Evolutionary conservation across 2,888 invertebrate species (phyloP), one percentile per base, ranked within the genome.

Genomic region (Dryobota labecula): DNA sequence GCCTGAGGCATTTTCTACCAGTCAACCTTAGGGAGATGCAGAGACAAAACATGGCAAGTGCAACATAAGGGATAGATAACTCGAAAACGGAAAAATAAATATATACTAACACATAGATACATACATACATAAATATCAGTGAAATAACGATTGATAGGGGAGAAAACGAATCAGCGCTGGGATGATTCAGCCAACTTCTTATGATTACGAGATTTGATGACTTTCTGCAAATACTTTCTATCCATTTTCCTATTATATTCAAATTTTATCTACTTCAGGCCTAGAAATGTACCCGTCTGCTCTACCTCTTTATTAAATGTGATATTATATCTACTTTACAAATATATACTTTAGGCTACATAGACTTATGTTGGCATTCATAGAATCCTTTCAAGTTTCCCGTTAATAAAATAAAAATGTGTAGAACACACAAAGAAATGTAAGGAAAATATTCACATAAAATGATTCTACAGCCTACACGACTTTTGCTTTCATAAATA

Each of bases 321-420:
- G 18, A 38, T 36, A 41, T 18, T n/a, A 47, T 13, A 43, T 4
- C 24, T 27, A 43, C 15, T 15, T 54, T 27, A 72, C 18, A 64
- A 64, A 69, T 47, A 56, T 36, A 56, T 24, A 47, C 58, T 47
- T 47, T 11, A 33, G 8, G 6, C 38, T 67, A 38, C 13, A 65
- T 24, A 27, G 8, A 38, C 20, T 57, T 24, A 36, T 11, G 8
- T 65, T 13, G n/a, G 8, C 8, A 36, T 58, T 66, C 45, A 3
- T 24, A 65, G 57, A 45, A 66, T 45, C 24, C 18, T 3, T 49
- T 30, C 27, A 74, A 41, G 24, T 36, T 47, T 58, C 68, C 8
- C 45, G 30, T 68, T 15, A 36, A 20, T 56, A 49, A 33, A 68
- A 74, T 76, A 54, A 43, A 66, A 47, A 60, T 60, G 15, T 49